phyloP scores from a whole-genome alignment of 2,888 invertebrate genomes.

The Protophormia terraenovae region DNA sequence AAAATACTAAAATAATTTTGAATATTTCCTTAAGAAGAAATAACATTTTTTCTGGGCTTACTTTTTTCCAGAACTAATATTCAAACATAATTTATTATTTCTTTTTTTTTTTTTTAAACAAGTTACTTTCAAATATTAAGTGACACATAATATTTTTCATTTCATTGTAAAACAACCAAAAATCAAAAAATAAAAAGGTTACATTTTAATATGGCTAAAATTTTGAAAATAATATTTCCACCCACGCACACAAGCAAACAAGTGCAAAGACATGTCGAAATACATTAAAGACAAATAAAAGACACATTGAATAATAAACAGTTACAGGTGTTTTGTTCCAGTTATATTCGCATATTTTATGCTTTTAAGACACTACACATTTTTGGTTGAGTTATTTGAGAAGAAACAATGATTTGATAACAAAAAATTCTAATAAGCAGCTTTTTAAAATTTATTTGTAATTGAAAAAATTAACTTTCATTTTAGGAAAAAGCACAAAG shows the following conservation, averaged over 20 bases:
- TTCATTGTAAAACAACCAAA: neutral
- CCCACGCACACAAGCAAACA: neutral
- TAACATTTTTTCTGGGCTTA: too few species aligned
- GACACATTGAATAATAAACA: neutral
- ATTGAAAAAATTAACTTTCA: too few species aligned
- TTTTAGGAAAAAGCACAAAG: too few species aligned
- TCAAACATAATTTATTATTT: neutral
- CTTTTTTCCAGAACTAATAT: too few species aligned
- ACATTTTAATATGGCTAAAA: neutral
- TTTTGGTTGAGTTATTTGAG: too few species aligned
- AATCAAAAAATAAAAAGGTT: too few species aligned
- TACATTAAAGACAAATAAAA: neutral
- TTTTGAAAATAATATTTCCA: neutral
- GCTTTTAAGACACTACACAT: too few species aligned
- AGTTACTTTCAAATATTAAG: neutral
- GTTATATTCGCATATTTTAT: neutral
- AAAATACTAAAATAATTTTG: too few species aligned
- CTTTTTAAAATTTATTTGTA: too few species aligned
- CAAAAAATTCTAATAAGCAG: too few species aligned
- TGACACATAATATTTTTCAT: neutral
- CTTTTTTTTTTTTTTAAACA: constrained; percentile 4
- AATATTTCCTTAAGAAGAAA: too few species aligned
- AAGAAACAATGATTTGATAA: too few species aligned
- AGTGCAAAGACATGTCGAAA: neutral
- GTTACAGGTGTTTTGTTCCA: neutral